Evolutionary conservation across 2,797 vertebrate genomes (phyloP), one percentile per base, ranked within the genome.

Genomic region (Phrynocephalus vlangalii): DNA sequence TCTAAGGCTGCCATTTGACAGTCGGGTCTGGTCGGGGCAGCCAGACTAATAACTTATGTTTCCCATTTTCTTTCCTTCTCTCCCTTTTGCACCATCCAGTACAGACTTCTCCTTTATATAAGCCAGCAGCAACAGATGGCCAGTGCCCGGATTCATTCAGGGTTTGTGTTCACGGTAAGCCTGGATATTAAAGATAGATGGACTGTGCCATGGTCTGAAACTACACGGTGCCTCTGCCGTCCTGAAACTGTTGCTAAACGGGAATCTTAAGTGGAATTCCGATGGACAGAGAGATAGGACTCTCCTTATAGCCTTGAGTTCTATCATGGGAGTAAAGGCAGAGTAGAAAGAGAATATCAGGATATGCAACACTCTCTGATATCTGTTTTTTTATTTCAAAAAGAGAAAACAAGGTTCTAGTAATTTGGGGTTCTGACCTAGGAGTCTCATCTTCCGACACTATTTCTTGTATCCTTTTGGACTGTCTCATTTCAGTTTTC

Each of bases 51-150:
- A 48, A 48, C 33, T 76, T 48, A 38, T 48, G 38, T 11, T 75
- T 20, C 15, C 26, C 52, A 44, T 44, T 6, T 90, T 90, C 1
- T 86, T 71, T 28, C 44, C 24, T 38, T 28, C 52, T 26, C 52
- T 88, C 86, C n/a, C 50, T 81, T 24, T 88, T 95, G 56, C 87
- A 94, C 90, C 95, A 85, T 95, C 89, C 96, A 99, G 99, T 99
- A 99, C 96, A 98, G 97, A 95, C 95, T 99, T 89, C 97, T 99
- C 92, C 97, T 99, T 85, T 99, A 99, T 92, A 94, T 98, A 93
- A 99, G 97, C 93, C 98, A 99, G 88, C 98, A 99, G 95, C 99
- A 99, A 68, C 98, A 97, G 91, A 96, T 99, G 84, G 90, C 98
- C 0, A 33, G 96, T n/a, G 98, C 98, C 83, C 98, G 95, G 94